Conservation (phyloP, 2,888 invertebrate species). For the Boloria selene region DNA sequence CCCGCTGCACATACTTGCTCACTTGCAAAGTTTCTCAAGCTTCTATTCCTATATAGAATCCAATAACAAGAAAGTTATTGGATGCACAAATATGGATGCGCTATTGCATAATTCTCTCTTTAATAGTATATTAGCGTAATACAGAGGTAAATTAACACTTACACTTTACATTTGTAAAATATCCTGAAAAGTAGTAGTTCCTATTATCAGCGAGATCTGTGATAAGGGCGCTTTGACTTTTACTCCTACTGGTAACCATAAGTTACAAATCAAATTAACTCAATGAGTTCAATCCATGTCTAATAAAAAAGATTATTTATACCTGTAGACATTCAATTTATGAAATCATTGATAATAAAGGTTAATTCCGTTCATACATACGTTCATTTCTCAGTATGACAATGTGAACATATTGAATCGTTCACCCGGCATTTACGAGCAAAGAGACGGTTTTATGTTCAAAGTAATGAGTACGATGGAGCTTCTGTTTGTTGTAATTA, state of each 20-base stretch:
- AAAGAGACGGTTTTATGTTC: constrained; percentile 55
- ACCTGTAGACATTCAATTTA: constrained; percentile 39
- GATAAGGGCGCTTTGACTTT: too few species aligned
- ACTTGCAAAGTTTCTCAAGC: too few species aligned
- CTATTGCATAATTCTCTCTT: too few species aligned
- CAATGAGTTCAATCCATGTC: constrained; percentile 8
- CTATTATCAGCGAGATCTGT: too few species aligned
- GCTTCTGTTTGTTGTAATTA: constrained; percentile 48
- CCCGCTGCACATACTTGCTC: too few species aligned
- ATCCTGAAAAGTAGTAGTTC: too few species aligned
- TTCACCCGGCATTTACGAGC: constrained; percentile 70
- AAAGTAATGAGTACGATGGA: constrained; percentile 50
- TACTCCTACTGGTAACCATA: not conserved
- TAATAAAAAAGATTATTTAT: constrained; percentile 31
- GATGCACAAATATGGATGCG: too few species aligned
- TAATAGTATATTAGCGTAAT: too few species aligned
- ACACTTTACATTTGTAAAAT: too few species aligned
- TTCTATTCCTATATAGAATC: too few species aligned
- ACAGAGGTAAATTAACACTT: too few species aligned
- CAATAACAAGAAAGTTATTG: too few species aligned
- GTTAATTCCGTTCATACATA: constrained; percentile 65
- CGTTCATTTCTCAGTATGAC: constrained; percentile 60
- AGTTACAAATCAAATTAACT: constrained; percentile 2
- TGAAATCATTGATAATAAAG: constrained; percentile 54
- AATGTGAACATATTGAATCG: constrained; percentile 65